phyloP scores from a whole-genome alignment of 2,797 vertebrate genomes.

The Vireo griseus region DNA sequence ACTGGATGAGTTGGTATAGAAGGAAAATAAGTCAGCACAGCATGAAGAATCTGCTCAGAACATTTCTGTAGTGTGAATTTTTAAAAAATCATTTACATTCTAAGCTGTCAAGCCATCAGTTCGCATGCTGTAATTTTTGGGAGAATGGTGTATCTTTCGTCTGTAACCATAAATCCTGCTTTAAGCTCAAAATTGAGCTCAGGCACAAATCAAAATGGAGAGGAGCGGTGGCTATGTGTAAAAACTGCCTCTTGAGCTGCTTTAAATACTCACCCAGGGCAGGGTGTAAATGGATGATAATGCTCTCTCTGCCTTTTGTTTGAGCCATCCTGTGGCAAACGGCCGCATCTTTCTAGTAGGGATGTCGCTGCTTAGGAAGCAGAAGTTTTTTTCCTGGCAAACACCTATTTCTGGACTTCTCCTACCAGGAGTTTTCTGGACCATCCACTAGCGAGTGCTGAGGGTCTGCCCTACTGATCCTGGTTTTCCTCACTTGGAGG shows the following conservation, averaged over 20 bases:
- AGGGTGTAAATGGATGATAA: neutral
- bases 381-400: neutral
- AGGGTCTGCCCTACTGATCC: neutral
- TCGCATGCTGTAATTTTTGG: neutral
- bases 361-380: neutral
- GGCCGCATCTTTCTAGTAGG: neutral
- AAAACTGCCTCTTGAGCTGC: neutral
- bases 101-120: neutral
- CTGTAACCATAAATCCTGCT: neutral
- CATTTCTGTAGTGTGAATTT: neutral
- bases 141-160: neutral
- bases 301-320: neutral
- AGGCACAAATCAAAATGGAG: neutral
- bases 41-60: neutral
- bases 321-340: neutral
- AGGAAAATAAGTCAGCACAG: neutral
- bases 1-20: neutral
- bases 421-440: neutral
- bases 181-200: neutral
- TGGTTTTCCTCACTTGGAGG: neutral
- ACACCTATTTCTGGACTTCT: neutral
- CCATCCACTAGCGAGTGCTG: neutral
- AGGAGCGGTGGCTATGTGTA: neutral
- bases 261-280: neutral
- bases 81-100: neutral